Percentiles rank a stretch among this genome's conserved stretches.
Conservation (phyloP, 1,140 invertebrate species). For the Zaprionus lachaisei region DNA sequence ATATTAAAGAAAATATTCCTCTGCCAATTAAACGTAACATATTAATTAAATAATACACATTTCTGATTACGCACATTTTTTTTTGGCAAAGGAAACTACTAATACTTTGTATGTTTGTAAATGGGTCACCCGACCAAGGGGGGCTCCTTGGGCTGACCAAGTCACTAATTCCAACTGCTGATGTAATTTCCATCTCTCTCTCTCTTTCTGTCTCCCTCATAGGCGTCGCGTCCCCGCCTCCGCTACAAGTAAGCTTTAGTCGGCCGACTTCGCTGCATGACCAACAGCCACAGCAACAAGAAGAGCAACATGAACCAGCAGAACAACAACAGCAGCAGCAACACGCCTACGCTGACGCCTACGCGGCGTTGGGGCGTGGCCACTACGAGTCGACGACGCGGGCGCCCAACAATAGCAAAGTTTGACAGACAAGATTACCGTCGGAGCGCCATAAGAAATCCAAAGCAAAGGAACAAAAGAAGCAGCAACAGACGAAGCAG, state of each 20-base stretch:
- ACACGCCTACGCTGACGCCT: constrained; percentile 85
- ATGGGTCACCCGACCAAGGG: not conserved
- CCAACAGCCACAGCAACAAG: constrained; percentile 84
- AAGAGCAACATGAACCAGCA: constrained; percentile 56
- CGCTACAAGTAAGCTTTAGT: constrained; percentile 86
- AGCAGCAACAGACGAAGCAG: constrained; percentile 42
- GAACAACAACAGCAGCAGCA: constrained; percentile 85
- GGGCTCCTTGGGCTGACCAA: not conserved
- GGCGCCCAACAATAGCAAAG: constrained; percentile 85
- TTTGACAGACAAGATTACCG: constrained; percentile 85
- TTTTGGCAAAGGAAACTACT: constrained; percentile 17
- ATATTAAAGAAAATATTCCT: not conserved
- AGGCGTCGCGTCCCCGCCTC: constrained; percentile 89
- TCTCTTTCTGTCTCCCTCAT: not conserved
- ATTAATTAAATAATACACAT: not conserved
- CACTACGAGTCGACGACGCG: constrained; percentile 85
- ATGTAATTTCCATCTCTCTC: constrained; percentile 7
- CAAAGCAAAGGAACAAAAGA: constrained; percentile 65
- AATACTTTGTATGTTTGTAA: constrained; percentile 14
- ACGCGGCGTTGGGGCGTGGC: constrained; percentile 87
- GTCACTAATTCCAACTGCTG: constrained; percentile 29
- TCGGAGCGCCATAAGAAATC: constrained; percentile 63
- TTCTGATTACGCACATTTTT: not conserved
- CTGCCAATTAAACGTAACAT: not conserved
- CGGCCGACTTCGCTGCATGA: constrained; percentile 85